These are phyloP conservation scores for Nycticorax nycticorax DNA, from an alignment of 2,113 vertebrate genomes.

Conservation along the genomic window DNA sequence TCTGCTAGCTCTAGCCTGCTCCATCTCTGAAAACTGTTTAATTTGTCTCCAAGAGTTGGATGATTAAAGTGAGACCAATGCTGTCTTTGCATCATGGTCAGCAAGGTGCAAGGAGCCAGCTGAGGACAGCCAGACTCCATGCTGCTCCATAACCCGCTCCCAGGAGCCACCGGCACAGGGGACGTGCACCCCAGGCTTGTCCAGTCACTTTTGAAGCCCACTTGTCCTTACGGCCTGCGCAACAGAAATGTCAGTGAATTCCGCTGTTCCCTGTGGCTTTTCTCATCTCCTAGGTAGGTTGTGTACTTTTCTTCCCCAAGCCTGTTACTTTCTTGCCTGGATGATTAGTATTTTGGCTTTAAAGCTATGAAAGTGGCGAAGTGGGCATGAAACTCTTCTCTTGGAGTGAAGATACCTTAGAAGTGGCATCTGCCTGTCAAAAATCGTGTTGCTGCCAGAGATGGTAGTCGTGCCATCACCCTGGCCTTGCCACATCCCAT, in stretches of 20 bases:
- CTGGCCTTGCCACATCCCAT: neutral
- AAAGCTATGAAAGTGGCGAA: neutral
- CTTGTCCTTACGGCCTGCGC: neutral
- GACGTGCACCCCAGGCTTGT: accelerated
- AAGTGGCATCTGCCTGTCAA: neutral
- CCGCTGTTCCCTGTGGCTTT: neutral
- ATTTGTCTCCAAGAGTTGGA: neutral
- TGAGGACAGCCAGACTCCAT: neutral
- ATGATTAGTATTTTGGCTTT: neutral
- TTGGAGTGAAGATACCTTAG: neutral
- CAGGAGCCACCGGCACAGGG: neutral
- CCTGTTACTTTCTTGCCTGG: neutral
- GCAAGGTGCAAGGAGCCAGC: neutral
- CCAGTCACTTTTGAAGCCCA: neutral
- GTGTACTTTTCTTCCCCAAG: neutral
- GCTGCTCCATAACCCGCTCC: accelerated
- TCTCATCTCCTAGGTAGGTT: neutral
- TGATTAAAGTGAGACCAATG: neutral
- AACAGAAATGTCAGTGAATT: neutral
- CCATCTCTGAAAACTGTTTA: neutral
- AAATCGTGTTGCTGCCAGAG: neutral
- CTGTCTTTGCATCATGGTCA: neutral
- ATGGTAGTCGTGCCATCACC: accelerated
- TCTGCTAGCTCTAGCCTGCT: neutral
- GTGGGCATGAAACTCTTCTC: neutral